Conservation (phyloP, 2,113 vertebrate genomes). For the Lepisosteus oculatus region DNA sequence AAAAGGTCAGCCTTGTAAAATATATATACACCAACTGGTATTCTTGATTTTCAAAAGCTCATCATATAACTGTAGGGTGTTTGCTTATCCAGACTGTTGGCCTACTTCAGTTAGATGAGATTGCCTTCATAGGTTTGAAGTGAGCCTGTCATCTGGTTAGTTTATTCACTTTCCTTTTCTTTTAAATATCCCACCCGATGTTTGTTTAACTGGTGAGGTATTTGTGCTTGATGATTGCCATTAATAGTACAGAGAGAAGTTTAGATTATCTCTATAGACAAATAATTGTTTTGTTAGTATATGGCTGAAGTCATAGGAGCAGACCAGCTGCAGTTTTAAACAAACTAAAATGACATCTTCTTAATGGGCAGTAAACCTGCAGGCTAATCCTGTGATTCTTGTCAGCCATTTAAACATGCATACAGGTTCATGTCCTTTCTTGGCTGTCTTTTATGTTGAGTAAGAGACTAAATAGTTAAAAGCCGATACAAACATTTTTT, state of each 20-base stretch:
- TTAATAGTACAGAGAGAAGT: neutral
- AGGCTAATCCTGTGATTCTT: neutral
- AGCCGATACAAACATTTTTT: constrained; percentile 46
- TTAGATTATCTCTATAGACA: neutral
- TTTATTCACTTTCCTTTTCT: neutral
- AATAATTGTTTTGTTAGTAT: neutral
- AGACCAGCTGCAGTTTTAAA: neutral
- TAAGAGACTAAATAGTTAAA: constrained; percentile 47
- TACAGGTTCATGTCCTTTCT: constrained; percentile 5
- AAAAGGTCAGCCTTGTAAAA: too few relatives aligned
- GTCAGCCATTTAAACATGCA: neutral
- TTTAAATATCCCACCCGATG: neutral
- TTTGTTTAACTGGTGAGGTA: neutral
- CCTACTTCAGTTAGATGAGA: neutral
- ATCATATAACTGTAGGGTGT: neutral
- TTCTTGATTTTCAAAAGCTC: too few relatives aligned
- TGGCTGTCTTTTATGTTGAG: constrained; percentile 39
- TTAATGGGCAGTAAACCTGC: neutral
- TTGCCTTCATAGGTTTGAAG: neutral
- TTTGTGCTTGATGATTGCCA: neutral
- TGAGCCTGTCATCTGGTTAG: neutral
- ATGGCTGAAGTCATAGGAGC: neutral
- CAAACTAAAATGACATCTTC: neutral
- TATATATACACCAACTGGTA: too few relatives aligned
- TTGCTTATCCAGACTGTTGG: neutral